Evolutionary conservation across 2,113 vertebrate genomes (phyloP).

Genomic region (Cochlearius cochlearius): DNA sequence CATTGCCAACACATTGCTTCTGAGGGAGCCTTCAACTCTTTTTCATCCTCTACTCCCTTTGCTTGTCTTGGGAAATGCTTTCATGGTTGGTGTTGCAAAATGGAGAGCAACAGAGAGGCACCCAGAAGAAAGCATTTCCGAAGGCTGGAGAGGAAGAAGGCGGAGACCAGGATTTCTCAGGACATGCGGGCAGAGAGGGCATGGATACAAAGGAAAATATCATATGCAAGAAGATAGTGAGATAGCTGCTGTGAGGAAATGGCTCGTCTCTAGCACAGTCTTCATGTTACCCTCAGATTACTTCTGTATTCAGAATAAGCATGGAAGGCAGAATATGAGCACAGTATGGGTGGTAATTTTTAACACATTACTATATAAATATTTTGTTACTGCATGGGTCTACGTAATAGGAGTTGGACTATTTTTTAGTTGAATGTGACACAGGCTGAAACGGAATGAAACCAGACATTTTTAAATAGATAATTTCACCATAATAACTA

Average conservation of each 20-base stretch:
- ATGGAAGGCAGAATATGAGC: neutral
- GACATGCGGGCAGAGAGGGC: neutral
- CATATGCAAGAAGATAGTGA: neutral
- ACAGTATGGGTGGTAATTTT: neutral
- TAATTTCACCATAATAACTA: neutral
- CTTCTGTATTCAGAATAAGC: neutral
- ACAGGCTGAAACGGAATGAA: neutral
- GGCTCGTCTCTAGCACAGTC: neutral
- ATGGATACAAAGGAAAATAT: neutral
- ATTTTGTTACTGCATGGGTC: neutral
- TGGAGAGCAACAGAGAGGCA: neutral
- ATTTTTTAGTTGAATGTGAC: neutral
- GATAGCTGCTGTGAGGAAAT: neutral
- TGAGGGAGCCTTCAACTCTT: neutral
- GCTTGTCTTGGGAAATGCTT: neutral
- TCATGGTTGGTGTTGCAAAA: neutral
- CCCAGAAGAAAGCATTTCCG: neutral
- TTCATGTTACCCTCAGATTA: neutral
- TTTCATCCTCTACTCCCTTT: neutral
- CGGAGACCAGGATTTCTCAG: neutral
- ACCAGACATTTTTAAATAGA: neutral
- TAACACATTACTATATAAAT: neutral
- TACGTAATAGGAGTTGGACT: neutral
- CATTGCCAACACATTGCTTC: neutral
- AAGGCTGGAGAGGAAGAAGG: neutral